Evolutionary conservation across 2,797 vertebrate species (phyloP), one percentile per base, ranked within the genome.

Genomic region (Coreius guichenoti): DNA sequence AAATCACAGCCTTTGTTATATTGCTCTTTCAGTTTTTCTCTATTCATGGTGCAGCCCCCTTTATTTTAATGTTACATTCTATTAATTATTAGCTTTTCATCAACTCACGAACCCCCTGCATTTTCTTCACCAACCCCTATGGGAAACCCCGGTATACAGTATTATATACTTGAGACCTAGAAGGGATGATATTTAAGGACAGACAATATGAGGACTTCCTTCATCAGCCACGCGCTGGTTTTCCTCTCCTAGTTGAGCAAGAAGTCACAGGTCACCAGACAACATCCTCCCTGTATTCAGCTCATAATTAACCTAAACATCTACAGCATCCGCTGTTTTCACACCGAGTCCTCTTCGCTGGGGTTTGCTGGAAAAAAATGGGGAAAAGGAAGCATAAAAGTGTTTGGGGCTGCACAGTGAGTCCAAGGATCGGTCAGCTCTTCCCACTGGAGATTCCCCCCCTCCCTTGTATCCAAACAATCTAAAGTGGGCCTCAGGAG

Each of bases 221-320:
- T 87, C 3, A 31, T 19, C 26, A 88, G 93, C 94, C 95, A 95
- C 90, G 90, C 93, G 95, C 92, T 92, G 91, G 92, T 91, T 89
- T 95, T 94, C 93, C 95, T 94, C 92, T 94, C 93, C 91, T 93
- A 91, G 67, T 91, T 91, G 90, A 90, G 90, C 91, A 90, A 90
- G 93, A 91, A 91, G 95, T 95, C 93, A 94, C 85, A 91, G 94
- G 93, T 93, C 92, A 56, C 87, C 91, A 8, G 39, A 93, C 92
- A 83, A 93, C 95, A 94, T 96, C 96, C 96, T 96, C 94, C 94
- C 95, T 93, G 89, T 82, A 91, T 95, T 95, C 94, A 92, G 94
- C 96, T 91, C 94, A 94, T 94, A 97, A 97, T 98, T 97, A 98
- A 97, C 97, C 95, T 95, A 93, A 91, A 36, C 86, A 92, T 91